phyloP scores from a whole-genome alignment of 2,113 vertebrate species.

The Varanus komodoensis region DNA sequence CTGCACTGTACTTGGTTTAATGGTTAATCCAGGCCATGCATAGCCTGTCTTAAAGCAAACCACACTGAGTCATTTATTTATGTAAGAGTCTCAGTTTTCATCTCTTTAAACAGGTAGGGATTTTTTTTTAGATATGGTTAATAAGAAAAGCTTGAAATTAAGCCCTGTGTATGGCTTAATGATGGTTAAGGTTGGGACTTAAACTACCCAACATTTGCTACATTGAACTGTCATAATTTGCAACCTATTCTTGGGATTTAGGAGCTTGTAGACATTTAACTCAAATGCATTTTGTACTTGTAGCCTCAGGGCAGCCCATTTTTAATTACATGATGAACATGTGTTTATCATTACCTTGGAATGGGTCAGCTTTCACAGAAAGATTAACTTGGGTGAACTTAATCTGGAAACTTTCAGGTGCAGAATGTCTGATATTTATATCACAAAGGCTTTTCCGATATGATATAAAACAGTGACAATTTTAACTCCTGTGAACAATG shows the following conservation, averaged over 20 bases:
- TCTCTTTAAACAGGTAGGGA: background rate
- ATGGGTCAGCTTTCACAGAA: conserved; percentile 43
- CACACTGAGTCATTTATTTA: conserved; percentile 1
- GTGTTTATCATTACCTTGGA: conserved; percentile 37
- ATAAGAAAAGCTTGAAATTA: conserved; percentile 24
- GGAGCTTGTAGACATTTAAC: conserved; percentile 17
- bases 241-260: conserved; percentile 19
- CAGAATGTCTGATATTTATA: conserved; percentile 47
- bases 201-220: conserved; percentile 3
- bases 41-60: background rate
- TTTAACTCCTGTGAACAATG: conserved; percentile 47
- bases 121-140: background rate
- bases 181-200: background rate
- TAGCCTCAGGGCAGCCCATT: conserved; percentile 23
- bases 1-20: conserved; percentile 3
- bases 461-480: conserved; percentile 48
- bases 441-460: conserved; percentile 35
- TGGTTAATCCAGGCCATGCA: conserved; percentile 18
- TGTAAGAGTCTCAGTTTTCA: conserved; percentile 12
- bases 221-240: conserved; percentile 27
- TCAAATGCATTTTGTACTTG: conserved; percentile 15
- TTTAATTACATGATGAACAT: conserved; percentile 44
- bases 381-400: conserved; percentile 47
- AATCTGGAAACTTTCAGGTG: conserved; percentile 48
- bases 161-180: background rate